Conservation (phyloP, 1,140 invertebrate genomes). For the Plectrocnemia conspersa region DNA sequence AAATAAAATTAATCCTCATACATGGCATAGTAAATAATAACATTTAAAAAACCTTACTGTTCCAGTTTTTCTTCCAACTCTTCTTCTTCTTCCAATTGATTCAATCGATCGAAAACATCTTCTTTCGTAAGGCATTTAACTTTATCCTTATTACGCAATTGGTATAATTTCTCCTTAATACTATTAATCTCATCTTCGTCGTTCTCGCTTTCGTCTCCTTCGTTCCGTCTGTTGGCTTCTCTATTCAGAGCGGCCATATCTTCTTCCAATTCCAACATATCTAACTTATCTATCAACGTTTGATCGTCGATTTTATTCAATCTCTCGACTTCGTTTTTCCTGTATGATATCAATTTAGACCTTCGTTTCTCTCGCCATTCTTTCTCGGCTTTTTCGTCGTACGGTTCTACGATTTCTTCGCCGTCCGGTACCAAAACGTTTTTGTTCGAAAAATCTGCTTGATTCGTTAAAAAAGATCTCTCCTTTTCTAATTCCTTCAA, state of each 20-base stretch:
- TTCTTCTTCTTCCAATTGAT: constrained; percentile 56
- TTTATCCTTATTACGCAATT: constrained; percentile 45
- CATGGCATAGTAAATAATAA: not conserved
- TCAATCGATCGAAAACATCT: constrained; percentile 48
- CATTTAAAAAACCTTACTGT: constrained; percentile 37
- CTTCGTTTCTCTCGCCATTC: constrained; percentile 50
- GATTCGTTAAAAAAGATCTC: constrained; percentile 49
- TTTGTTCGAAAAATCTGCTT: constrained; percentile 46
- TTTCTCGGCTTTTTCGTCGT: constrained; percentile 55
- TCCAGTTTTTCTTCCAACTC: constrained; percentile 55
- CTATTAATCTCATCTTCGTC: not conserved
- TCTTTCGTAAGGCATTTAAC: constrained; percentile 43
- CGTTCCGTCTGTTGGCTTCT: constrained; percentile 24
- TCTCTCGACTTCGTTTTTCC: constrained; percentile 37
- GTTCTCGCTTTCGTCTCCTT: not conserved
- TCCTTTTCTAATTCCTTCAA: constrained; percentile 51
- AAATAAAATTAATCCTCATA: constrained; percentile 8
- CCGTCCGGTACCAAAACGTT: constrained; percentile 42
- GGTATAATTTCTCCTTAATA: constrained; percentile 39
- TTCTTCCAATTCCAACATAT: constrained; percentile 49
- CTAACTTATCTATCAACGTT: constrained; percentile 45
- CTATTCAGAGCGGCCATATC: constrained; percentile 45
- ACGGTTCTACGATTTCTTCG: constrained; percentile 57
- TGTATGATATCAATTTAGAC: constrained; percentile 41
- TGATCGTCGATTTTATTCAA: constrained; percentile 40